Base-by-base conservation (phyloP, 2,797 vertebrate species). In the Ibycter americanus region DNA sequence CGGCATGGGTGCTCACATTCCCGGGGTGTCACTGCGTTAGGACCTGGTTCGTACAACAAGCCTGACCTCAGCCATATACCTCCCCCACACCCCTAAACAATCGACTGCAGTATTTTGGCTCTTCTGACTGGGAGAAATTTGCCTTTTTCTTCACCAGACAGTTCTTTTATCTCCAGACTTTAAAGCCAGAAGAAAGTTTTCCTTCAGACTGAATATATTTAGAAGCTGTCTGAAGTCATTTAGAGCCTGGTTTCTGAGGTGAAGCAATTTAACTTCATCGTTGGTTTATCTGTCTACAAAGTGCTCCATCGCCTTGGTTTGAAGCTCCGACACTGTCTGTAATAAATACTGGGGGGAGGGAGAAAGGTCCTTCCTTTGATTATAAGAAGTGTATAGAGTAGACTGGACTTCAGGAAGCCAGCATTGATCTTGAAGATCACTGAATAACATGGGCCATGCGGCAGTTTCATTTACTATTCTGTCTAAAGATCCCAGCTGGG, bases 321-420 rank as follows among this genome's bases (percentile, higher is more conserved):
- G 90, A 95, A 93, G 90, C 77, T 91, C 80, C 94, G 85, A 42
- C 36, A 56, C 44, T 31, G 18, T 71, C 76, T 93, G 68, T 38
- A 93, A 93, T 88, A 97, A 95, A 96, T 83, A 93, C 19, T 42
- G 65, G 11, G 40, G 74, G 89, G 84, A 96, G 74, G 74, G 51
- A 89, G 44, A 92, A 88, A 82, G 20, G 29, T 58, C n/a, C 77
- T 82, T 93, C 55, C 89, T 96, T 91, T 93, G 94, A 94, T 94
- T 97, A 70, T n/a, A 29, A 63, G 73, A 91, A 89, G 70, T 73
- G 44, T 73, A 34, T 25, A 78, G 46, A 82, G 83, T 49, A 90
- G 86, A 90, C 83, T 89, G 94, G 96, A 94, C 91, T 95, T 96
- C 52, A 77, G 95, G 94, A 96, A 95, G 67, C 63, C 71, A 73